phyloP scores from a whole-genome alignment of 2,113 vertebrate genomes.

The Protomyctophum bolini region DNA sequence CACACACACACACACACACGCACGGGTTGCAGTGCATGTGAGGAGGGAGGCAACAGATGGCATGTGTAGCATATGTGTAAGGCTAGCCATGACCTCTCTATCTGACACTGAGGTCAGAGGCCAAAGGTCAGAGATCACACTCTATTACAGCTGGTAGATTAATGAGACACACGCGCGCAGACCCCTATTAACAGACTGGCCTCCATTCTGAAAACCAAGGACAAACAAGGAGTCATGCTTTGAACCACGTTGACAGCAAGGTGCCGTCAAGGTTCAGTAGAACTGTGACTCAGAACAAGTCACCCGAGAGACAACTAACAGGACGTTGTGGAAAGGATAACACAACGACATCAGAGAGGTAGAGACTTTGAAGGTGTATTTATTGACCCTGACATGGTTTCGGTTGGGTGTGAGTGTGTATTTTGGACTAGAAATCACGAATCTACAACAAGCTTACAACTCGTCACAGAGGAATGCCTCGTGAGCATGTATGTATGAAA shows the following conservation, averaged over 20 bases:
- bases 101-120: neutral
- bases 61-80: conserved; percentile 16
- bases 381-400: neutral
- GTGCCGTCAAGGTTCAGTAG: too few species aligned
- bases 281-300: too few species aligned
- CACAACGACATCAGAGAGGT: neutral
- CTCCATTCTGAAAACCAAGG: too few species aligned
- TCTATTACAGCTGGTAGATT: conserved; percentile 15
- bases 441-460: too few species aligned
- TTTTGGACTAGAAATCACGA: too few species aligned
- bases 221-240: too few species aligned
- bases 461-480: too few species aligned
- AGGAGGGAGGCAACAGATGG: conserved; percentile 27
- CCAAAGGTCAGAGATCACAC: conserved; percentile 20
- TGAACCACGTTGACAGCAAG: too few species aligned
- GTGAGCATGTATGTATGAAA: too few species aligned
- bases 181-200: too few species aligned
- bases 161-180: neutral
- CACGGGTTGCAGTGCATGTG: neutral
- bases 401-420: neutral
- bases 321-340: neutral
- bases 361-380: neutral
- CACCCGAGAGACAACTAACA: too few species aligned
- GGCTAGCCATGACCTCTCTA: conserved; percentile 9
- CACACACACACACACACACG: neutral